Evolutionary conservation across 2,888 invertebrate species (phyloP).

Genomic region (Amphipyra tragopoginis): DNA sequence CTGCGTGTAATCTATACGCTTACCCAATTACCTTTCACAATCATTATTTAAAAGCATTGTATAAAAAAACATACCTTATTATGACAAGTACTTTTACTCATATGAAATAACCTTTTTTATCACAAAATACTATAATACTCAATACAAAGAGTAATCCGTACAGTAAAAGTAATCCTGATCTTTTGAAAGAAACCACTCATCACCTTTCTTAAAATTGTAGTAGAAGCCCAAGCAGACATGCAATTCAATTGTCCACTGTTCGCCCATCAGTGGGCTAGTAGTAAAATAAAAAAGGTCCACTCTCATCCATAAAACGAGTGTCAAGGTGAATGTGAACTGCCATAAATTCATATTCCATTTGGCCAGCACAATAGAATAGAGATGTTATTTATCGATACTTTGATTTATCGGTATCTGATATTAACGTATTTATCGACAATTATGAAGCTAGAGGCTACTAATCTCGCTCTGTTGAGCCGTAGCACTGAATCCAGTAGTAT

Average conservation of each 20-base stretch:
- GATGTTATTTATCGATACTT: conserved; percentile 31
- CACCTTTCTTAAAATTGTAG: conserved; percentile 2
- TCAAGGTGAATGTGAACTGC: conserved; percentile 47
- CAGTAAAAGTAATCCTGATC: not conserved
- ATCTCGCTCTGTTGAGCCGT: not conserved
- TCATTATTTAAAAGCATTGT: too few relatives aligned
- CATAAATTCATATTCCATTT: conserved; percentile 59
- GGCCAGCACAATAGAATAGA: conserved; percentile 48
- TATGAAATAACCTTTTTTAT: not conserved
- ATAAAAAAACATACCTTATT: not conserved
- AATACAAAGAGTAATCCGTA: not conserved
- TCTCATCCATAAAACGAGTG: conserved; percentile 41
- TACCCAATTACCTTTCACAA: too few relatives aligned
- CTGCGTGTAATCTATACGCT: too few relatives aligned
- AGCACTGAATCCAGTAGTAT: conserved; percentile 9
- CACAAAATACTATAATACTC: not conserved
- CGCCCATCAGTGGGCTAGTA: conserved; percentile 13
- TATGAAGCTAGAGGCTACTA: not conserved
- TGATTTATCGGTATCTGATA: conserved; percentile 39
- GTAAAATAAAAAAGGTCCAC: conserved; percentile 24
- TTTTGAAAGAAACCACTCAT: not conserved
- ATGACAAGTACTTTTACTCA: not conserved
- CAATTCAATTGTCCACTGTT: conserved; percentile 4
- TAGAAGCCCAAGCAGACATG: not conserved
- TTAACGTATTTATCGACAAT: conserved; percentile 32